Percentiles rank a stretch among this genome's conserved stretches.
These are phyloP conservation scores for Oedothorax gibbosus DNA, from an alignment of 1,140 invertebrate species.

Conservation along the genomic window DNA sequence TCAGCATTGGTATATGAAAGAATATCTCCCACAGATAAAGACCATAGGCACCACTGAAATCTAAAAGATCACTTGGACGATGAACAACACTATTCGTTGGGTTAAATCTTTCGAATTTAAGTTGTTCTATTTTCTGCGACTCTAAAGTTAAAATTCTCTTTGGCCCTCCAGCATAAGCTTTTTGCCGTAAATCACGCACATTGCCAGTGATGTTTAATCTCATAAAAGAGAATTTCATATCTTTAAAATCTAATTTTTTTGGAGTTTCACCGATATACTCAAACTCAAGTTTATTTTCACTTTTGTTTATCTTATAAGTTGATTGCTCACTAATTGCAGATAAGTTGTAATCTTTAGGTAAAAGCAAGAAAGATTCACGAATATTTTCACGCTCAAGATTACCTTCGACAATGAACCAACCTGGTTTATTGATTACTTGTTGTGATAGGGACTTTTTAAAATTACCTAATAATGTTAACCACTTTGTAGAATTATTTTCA, in stretches of 20 bases:
- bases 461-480: neutral
- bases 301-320: neutral
- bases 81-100: conserved; percentile 8
- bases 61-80: conserved; percentile 8
- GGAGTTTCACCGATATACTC: neutral
- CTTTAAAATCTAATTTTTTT: neutral
- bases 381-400: neutral
- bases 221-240: conserved; percentile 9
- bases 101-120: conserved; percentile 9
- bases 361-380: neutral
- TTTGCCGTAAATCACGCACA: conserved; percentile 7
- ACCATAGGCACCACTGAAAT: conserved; percentile 1
- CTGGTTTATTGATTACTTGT: neutral
- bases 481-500: neutral
- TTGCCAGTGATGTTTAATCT: conserved; percentile 8
- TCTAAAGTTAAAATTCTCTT: conserved; percentile 9
- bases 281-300: neutral
- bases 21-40: conserved; percentile 8
- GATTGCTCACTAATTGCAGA: neutral
- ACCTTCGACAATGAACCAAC: neutral
- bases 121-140: conserved; percentile 8
- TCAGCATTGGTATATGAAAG: conserved; percentile 4
- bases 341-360: neutral
- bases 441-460: neutral
- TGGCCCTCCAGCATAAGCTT: conserved; percentile 7